These are phyloP conservation scores for Tubulanus polymorphus DNA, from an alignment of 2,888 invertebrate genomes.

Conservation along the genomic window DNA sequence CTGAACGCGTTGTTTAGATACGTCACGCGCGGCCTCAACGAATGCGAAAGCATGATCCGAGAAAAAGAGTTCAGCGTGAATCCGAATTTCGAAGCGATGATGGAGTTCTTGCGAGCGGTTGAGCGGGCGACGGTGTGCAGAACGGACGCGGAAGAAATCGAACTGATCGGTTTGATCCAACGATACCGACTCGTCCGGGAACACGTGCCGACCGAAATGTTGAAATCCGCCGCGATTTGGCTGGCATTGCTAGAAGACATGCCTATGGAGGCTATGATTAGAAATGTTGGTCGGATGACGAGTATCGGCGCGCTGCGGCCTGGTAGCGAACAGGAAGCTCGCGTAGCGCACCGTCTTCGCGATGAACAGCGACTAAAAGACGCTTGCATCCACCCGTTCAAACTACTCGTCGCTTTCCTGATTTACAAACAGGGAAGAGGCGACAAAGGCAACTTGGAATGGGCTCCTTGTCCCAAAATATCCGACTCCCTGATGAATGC, in stretches of 20 bases:
- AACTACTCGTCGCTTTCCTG: conserved; percentile 41
- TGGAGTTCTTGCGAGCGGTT: conserved; percentile 35
- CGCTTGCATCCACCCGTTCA: conserved; percentile 50
- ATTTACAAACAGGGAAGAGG: conserved; percentile 45
- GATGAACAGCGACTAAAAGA: conserved; percentile 28
- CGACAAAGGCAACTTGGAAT: conserved; percentile 45
- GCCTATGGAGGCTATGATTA: conserved; percentile 52
- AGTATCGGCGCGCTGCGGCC: conserved; percentile 29
- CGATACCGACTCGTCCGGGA: conserved; percentile 61
- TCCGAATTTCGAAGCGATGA: conserved; percentile 17
- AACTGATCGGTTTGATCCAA: conserved; percentile 30
- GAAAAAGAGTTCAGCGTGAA: conserved; percentile 20
- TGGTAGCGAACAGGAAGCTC: conserved; percentile 18
- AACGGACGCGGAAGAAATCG: conserved; percentile 25
- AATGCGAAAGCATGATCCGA: conserved; percentile 23
- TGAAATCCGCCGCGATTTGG: conserved; percentile 64
- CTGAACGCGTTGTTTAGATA: conserved; percentile 26
- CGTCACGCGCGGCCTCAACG: conserved; percentile 29
- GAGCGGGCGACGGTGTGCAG: conserved; percentile 32
- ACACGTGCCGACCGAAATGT: conserved; percentile 66
- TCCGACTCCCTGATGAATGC: conserved; percentile 39
- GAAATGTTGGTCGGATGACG: conserved; percentile 48
- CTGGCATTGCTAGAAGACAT: conserved; percentile 48
- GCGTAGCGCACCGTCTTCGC: conserved; percentile 28
- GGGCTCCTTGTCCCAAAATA: conserved; percentile 33